Conservation (phyloP, 1,140 invertebrate species). For the Geopemphigus sp. region DNA sequence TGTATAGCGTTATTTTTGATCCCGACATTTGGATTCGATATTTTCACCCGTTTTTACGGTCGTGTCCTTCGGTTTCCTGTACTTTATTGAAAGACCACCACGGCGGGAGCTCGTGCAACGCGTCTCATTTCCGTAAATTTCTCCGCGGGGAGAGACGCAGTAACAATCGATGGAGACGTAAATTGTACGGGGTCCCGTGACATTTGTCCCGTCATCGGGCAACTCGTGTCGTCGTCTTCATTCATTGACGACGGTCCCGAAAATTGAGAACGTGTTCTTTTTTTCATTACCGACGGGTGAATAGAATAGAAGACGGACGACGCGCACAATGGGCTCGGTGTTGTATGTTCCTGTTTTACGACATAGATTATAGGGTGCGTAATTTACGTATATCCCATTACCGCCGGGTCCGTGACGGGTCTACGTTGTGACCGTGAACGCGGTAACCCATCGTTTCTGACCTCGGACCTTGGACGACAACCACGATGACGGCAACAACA, state of each 20-base stretch:
- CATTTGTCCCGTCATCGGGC: too few relatives aligned
- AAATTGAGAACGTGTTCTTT: not conserved
- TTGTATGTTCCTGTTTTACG: not conserved
- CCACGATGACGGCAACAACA: not conserved
- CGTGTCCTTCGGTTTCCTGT: not conserved
- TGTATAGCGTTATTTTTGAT: too few relatives aligned
- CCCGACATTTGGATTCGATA: not conserved
- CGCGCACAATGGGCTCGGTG: not conserved
- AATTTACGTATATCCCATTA: not conserved
- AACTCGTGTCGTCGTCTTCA: not conserved
- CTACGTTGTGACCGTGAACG: not conserved
- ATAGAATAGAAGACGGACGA: too few relatives aligned
- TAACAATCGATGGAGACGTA: not conserved
- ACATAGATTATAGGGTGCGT: not conserved
- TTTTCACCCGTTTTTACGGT: not conserved
- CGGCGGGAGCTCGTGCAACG: not conserved
- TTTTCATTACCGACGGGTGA: too few relatives aligned
- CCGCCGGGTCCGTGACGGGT: not conserved
- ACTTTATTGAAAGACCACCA: not conserved
- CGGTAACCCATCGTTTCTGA: not conserved
- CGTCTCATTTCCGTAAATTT: constrained; percentile 35
- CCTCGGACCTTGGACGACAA: too few relatives aligned
- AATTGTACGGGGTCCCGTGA: too few relatives aligned
- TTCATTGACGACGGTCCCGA: constrained; percentile 1
- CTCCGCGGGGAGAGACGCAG: not conserved